phyloP scores from a whole-genome alignment of 2,888 invertebrate species.

The Trachelus iudaicus region DNA sequence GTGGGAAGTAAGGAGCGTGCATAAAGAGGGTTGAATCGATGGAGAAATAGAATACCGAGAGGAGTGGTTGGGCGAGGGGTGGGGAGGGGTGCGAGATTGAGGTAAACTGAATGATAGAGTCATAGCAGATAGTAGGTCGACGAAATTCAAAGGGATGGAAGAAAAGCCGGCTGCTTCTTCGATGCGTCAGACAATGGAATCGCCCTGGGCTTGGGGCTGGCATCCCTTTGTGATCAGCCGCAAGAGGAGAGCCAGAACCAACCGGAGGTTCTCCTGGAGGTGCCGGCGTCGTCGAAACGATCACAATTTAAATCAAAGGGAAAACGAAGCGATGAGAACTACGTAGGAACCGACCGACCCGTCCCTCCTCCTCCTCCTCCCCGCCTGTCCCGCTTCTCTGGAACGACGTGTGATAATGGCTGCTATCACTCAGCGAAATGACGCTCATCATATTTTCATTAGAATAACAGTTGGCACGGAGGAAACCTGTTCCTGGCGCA shows the following conservation, averaged over 20 bases:
- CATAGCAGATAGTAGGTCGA: not conserved
- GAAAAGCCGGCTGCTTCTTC: conserved; percentile 2
- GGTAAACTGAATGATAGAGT: not conserved
- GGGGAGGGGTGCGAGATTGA: not conserved
- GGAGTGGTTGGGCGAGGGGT: too few relatives aligned
- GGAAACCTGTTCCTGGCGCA: not conserved
- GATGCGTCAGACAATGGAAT: conserved; percentile 21
- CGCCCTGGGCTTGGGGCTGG: not conserved
- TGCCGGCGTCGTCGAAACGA: conserved; percentile 23
- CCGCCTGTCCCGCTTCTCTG: conserved; percentile 22
- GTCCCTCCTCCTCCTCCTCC: too few relatives aligned
- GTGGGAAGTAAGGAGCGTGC: not conserved
- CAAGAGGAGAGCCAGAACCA: not conserved
- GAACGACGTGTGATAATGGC: conserved; percentile 43
- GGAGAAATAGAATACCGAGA: not conserved
- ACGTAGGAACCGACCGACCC: not conserved
- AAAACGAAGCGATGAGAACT: conserved; percentile 19
- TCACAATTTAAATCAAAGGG: conserved; percentile 44
- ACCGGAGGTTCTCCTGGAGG: not conserved
- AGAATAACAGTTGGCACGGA: conserved; percentile 32
- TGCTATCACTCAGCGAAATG: conserved; percentile 42
- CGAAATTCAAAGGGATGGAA: not conserved
- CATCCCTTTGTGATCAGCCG: conserved; percentile 16
- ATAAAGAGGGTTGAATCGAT: not conserved
- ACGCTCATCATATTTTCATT: conserved; percentile 49